Evolutionary conservation across 2,797 vertebrate species (phyloP), one percentile per base, ranked within the genome.

Genomic region (Acrocephalus scirpaceus): DNA sequence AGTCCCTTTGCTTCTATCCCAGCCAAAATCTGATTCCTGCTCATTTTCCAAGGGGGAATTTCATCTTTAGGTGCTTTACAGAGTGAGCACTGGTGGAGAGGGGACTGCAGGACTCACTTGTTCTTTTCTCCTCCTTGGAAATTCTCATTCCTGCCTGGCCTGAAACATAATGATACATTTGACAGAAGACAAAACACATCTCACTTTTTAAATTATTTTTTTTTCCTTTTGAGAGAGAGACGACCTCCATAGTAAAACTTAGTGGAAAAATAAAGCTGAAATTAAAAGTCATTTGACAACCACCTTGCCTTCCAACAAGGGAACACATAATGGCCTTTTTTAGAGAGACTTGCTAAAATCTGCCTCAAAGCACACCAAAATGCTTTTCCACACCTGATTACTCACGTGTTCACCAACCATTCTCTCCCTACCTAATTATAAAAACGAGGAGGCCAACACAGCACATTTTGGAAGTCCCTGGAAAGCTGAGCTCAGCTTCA

Each of bases 391-490:
- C 62, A 78, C 74, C 86, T 75, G 61, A 75, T 93, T 90, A 72
- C 65, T 87, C 85, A 36, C 53, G 30, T 40, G 32, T 76, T 66
- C 85, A 66, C 66, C 83, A 61, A 50, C 78, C 91, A 19, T 71
- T 70, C 82, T 76, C 86, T 78, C 69, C 70, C 91, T 87, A 65
- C 71, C 84, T 94, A 89, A 88, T 91, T 53, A 77, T 81, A 79
- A 92, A 92, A 94, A 81, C 0, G 1, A 84, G 81, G 93, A 92
- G 83, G 71, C 62, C 60, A 58, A 60, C 19, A 32, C 27, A 91
- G 70, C 80, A 74, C 53, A 9, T 57, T 74, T 75, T 56, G n/a
- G 14, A 62, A 93, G 88, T 94, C 86, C 58, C 58, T 50, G 80
- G 66, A 62, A 88, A 73, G 80, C 90, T 73, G 76, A 85, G 85